Base-by-base conservation (phyloP, 1,140 invertebrate genomes). In the Drosophila arawakana region DNA sequence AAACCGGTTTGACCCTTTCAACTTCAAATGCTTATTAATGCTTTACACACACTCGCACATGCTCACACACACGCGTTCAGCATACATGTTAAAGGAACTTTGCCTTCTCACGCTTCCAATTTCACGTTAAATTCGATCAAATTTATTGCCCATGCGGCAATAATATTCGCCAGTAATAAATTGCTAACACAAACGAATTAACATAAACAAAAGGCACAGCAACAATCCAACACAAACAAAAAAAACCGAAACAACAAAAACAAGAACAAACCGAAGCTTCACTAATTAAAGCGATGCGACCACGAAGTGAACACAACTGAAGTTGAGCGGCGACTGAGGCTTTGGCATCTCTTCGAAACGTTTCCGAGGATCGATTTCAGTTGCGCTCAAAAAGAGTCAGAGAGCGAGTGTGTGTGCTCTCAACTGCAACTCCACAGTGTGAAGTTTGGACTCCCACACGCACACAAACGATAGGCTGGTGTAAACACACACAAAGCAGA, bases 1-100 rank as follows among this genome's bases (percentile, higher is more conserved):
- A 84, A 89, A 89, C 84, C 84, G 84, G 84, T 89, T 89, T 88
- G 80, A 89, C 84, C 84, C 84, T 89, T 89, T 83, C 73, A 70
- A 34, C 76, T 86, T 70, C 84, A 83, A 82, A 77, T 69, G 74
- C 78, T 89, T 81, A 83, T 72, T 81, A 85, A 75, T 75, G 80
- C 77, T 66, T 66, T 46, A 72, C 70, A 73, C 62, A 59, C 49
- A 62, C 65, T 59, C 15, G 60, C 61, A 72, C 39, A 70, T 11
- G 6, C 7, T n/a, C 50, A 43, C 60, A 72, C 41, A 57, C 34
- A 58, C 18, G 39, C 55, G 39, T 58, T 43, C 46, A 34, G 46
- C 57, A 49, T 34, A 49, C 41, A 49, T 73, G 57, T 37, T 69
- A 57, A 43, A 62, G 68, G 60, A 70, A 77, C 73, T 55, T 73